A percentile compares a stretch with the other conserved stretches of the same genome.
phyloP scores from a whole-genome alignment of 2,797 vertebrate species.

The Sciurus carolinensis region DNA sequence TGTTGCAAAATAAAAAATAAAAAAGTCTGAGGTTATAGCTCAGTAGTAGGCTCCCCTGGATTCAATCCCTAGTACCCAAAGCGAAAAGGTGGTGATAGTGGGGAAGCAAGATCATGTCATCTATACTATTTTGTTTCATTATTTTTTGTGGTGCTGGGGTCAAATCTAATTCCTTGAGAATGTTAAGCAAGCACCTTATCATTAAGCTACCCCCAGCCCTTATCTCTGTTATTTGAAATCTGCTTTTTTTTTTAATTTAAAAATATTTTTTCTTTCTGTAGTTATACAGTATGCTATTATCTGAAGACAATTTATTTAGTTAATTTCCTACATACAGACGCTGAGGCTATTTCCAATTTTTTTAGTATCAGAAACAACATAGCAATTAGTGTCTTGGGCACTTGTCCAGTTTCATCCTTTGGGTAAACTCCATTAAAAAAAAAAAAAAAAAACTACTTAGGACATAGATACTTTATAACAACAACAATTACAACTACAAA shows the following conservation, averaged over 20 bases:
- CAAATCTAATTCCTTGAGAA: not conserved
- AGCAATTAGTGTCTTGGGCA: not conserved
- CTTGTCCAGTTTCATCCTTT: not conserved
- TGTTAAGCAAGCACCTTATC: not conserved
- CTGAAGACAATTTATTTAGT: constrained; percentile 8
- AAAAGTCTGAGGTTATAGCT: too few species aligned
- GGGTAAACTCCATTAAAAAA: not conserved
- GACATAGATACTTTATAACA: not conserved
- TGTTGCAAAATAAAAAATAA: too few species aligned
- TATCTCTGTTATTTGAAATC: not conserved
- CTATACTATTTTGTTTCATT: not conserved
- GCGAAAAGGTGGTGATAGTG: too few species aligned
- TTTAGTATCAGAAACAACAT: constrained; percentile 2
- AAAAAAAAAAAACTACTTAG: not conserved
- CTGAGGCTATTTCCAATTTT: not conserved
- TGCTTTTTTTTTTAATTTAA: not conserved
- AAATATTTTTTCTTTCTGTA: constrained; percentile 24
- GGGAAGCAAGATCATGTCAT: not conserved
- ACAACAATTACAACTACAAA: not conserved
- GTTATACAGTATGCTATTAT: not conserved
- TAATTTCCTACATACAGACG: not conserved
- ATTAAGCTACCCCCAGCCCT: not conserved
- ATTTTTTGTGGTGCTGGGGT: not conserved
- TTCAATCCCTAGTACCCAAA: too few species aligned
- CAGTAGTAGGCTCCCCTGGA: too few species aligned